Conservation (phyloP, 1,140 invertebrate species). For the Eurosta solidaginis region DNA sequence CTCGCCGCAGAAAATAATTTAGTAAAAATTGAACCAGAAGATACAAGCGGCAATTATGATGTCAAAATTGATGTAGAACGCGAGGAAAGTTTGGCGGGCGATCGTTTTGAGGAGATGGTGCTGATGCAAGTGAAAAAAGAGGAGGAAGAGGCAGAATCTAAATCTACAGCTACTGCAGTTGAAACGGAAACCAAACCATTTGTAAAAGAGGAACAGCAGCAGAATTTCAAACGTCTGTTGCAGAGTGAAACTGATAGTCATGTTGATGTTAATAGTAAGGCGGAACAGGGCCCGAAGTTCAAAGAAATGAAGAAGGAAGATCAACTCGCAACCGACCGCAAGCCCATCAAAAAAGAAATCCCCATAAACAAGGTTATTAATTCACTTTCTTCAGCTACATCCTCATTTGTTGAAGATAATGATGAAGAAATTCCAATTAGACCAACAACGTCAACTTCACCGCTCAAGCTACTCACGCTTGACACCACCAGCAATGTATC, state of each 20-base stretch:
- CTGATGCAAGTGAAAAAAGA: slow-evolving; percentile 23
- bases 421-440: background rate
- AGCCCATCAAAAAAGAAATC: background rate
- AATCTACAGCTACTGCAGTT: background rate
- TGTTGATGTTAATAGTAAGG: too few relatives aligned
- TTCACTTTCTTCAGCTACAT: background rate
- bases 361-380: background rate
- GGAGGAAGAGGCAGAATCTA: background rate
- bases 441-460: background rate
- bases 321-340: background rate
- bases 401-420: background rate
- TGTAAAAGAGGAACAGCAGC: background rate
- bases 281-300: background rate
- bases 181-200: background rate
- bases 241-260: background rate
- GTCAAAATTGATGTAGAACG: slow-evolving; percentile 58
- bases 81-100: slow-evolving; percentile 52
- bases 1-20: slow-evolving; percentile 58
- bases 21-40: slow-evolving; percentile 54
- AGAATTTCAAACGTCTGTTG: background rate
- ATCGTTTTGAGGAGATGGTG: slow-evolving; percentile 51
- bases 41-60: slow-evolving; percentile 50
- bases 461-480: background rate
- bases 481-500: background rate
- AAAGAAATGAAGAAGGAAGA: background rate